Conservation (phyloP, 2,113 vertebrate species). For the Alosa alosa region DNA sequence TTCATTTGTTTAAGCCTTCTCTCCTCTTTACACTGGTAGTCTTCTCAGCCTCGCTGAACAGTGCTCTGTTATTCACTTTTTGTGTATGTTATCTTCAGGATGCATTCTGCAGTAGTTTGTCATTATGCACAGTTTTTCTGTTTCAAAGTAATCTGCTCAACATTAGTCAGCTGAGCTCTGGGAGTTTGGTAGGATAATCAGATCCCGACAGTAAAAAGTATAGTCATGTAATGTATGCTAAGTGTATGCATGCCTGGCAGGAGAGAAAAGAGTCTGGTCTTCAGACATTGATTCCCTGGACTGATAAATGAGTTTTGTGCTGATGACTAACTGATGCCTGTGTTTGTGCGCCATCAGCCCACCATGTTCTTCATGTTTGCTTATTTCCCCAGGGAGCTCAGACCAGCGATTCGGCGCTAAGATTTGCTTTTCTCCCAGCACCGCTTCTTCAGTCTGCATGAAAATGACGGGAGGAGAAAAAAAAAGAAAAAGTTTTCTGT, state of each 20-base stretch:
- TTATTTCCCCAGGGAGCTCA: constrained; percentile 18
- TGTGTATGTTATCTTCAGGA: background rate
- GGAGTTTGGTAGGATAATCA: constrained; percentile 4
- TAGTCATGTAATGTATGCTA: constrained; percentile 10
- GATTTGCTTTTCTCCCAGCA: constrained; percentile 5
- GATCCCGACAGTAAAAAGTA: constrained; percentile 1
- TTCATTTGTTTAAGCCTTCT: background rate
- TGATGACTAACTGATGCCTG: constrained; percentile 13
- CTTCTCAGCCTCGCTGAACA: background rate
- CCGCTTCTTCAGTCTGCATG: background rate
- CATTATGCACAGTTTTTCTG: background rate
- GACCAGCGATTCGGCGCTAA: background rate
- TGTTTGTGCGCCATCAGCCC: constrained; percentile 9
- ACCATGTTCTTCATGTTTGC: constrained; percentile 16
- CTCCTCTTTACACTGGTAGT: background rate
- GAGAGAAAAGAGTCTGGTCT: background rate
- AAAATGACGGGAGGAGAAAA: background rate
- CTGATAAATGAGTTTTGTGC: background rate
- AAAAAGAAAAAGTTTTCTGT: background rate
- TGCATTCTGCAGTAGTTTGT: background rate
- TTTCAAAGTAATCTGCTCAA: background rate
- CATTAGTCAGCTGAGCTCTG: background rate
- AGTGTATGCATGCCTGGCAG: background rate
- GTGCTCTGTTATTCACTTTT: background rate
- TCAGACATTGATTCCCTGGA: background rate